A percentile compares a stretch with the other conserved stretches of the same genome.
phyloP scores from a whole-genome alignment of 2,888 invertebrate species.

The Bibio marci region DNA sequence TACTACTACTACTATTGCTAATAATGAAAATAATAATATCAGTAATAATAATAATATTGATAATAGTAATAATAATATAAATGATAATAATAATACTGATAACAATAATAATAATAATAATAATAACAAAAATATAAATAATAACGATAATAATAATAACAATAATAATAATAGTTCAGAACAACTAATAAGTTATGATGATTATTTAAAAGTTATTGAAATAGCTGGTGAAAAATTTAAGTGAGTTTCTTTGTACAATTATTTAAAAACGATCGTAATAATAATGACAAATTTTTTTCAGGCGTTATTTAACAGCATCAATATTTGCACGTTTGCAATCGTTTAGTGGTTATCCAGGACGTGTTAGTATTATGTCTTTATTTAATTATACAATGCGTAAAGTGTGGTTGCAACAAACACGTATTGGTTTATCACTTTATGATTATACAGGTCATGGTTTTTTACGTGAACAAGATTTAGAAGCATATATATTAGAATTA shows the following conservation, averaged over 20 bases:
- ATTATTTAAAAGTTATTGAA: constrained; percentile 63
- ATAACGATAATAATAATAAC: no score
- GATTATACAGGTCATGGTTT: constrained; percentile 87
- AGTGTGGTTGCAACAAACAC: constrained; percentile 87
- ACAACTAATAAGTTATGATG: constrained; percentile 68
- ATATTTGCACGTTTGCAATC: constrained; percentile 79
- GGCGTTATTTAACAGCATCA: constrained; percentile 63
- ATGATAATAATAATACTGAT: no score
- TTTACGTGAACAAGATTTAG: constrained; percentile 78
- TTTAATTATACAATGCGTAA: constrained; percentile 93
- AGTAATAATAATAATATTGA: no score
- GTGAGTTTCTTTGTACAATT: neutral
- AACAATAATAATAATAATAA: no score
- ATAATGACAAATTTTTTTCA: neutral
- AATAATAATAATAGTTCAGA: constrained; percentile 28
- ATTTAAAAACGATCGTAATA: neutral
- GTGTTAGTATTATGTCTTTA: constrained; percentile 73
- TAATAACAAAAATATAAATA: no score
- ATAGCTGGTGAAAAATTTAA: constrained; percentile 57
- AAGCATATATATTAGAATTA: constrained; percentile 85
- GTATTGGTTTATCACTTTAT: constrained; percentile 83
- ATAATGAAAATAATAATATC: no score
- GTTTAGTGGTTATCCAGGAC: constrained; percentile 61
- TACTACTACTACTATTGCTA: no score
- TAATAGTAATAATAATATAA: no score